Evolutionary conservation across 2,113 vertebrate species (phyloP).

Genomic region (Pimephales promelas): DNA sequence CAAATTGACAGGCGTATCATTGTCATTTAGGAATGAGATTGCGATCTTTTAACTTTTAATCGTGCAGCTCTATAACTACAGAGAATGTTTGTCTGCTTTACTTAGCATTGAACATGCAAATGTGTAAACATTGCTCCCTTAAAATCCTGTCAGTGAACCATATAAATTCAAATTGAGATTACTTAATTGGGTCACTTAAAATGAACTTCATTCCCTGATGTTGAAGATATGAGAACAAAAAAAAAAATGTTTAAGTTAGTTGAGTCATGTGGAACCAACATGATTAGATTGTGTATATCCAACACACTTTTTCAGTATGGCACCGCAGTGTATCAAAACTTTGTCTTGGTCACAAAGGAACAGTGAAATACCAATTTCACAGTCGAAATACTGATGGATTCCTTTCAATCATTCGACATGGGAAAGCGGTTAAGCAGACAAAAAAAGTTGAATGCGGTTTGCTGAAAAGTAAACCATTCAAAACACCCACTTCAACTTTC

Average conservation of each 20-base stretch:
- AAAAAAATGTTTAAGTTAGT: not conserved
- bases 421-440: not conserved
- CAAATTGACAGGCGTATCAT: no score
- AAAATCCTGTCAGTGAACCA: not conserved
- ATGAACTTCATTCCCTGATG: not conserved
- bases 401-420: not conserved
- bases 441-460: not conserved
- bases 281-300: not conserved
- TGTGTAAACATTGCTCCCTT: not conserved
- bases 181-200: not conserved
- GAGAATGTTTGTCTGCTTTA: not conserved
- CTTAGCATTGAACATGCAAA: not conserved
- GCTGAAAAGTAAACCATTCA: slow-evolving; percentile 5
- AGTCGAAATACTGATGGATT: slow-evolving; percentile 1
- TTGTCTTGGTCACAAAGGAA: not conserved
- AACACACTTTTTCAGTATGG: not conserved
- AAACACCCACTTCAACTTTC: slow-evolving; percentile 10
- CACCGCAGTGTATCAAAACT: not conserved
- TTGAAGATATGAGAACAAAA: not conserved
- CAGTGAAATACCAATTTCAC: not conserved
- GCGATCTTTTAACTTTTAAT: no score
- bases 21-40: no score
- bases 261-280: not conserved
- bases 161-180: not conserved
- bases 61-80: no score